Evolutionary conservation across 2,888 invertebrate species (phyloP).

Genomic region (Chrysina gloriosa): DNA sequence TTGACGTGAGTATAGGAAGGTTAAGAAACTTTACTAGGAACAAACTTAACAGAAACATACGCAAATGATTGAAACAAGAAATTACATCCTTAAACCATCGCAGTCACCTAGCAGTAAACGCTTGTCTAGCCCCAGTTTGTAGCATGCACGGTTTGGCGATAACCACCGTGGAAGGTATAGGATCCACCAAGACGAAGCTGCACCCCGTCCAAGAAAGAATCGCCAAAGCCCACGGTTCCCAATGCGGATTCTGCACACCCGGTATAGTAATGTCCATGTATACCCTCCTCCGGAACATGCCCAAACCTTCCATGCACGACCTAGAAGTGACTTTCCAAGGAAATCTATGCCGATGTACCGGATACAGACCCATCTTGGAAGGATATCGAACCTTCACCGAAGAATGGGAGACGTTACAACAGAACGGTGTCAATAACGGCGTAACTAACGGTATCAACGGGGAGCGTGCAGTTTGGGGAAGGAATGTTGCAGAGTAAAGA

Average conservation of each 20-base stretch:
- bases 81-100: constrained; percentile 3
- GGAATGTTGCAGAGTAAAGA: constrained; percentile 71
- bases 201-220: constrained; percentile 91
- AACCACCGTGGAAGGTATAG: constrained; percentile 94
- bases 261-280: constrained; percentile 99
- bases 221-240: constrained; percentile 91
- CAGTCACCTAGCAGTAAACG: constrained; percentile 86
- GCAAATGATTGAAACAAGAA: too few relatives aligned
- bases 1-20: too few relatives aligned
- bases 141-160: constrained; percentile 88
- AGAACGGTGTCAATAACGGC: constrained; percentile 50
- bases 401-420: constrained; percentile 70
- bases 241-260: constrained; percentile 87
- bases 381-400: constrained; percentile 87
- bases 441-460: constrained; percentile 40
- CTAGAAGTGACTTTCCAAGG: constrained; percentile 87
- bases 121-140: constrained; percentile 89
- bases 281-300: constrained; percentile 79
- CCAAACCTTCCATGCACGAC: constrained; percentile 78
- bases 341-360: constrained; percentile 90
- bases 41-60: too few relatives aligned
- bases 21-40: too few relatives aligned
- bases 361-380: constrained; percentile 92
- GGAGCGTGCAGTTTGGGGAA: constrained; percentile 77
- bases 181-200: constrained; percentile 79